Percentiles rank a stretch among this genome's conserved stretches.
These are phyloP conservation scores for Athene noctua DNA, from an alignment of 2,113 vertebrate species.

Conservation along the genomic window DNA sequence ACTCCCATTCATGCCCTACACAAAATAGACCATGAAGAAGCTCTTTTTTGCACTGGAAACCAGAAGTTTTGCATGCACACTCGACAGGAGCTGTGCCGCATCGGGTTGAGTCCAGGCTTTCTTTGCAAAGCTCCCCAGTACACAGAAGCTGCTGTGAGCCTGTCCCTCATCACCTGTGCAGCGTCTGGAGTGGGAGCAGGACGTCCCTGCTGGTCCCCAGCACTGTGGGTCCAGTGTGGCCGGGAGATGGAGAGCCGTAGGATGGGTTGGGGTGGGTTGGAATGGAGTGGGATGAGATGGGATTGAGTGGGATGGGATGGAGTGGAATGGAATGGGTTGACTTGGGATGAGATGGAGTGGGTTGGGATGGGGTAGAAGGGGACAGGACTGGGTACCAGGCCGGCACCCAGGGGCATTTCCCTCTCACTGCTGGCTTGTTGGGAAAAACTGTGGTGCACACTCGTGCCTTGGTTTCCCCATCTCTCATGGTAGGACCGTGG, in stretches of 20 bases:
- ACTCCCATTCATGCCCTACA: background rate
- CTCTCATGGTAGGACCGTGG: background rate
- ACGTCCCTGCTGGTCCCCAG: background rate
- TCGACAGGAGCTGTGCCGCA: background rate
- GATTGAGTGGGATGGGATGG: background rate
- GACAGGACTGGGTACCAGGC: background rate
- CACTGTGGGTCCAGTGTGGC: background rate
- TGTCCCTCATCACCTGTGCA: background rate
- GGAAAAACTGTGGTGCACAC: background rate
- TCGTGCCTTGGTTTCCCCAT: background rate
- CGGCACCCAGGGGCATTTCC: background rate
- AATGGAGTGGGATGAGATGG: background rate
- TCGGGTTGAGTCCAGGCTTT: background rate
- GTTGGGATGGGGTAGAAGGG: background rate
- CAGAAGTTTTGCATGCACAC: background rate
- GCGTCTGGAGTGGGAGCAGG: background rate
- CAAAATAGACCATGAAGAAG: background rate
- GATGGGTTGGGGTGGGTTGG: too few species aligned
- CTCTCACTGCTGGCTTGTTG: background rate
- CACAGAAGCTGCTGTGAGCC: background rate
- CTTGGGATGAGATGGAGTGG: background rate
- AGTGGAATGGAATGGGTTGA: background rate
- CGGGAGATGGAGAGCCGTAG: background rate
- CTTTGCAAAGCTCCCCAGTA: background rate
- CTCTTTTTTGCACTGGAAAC: background rate